Base-by-base conservation (phyloP, 2,113 vertebrate species). In the Campylorhamphus procurvoides region DNA sequence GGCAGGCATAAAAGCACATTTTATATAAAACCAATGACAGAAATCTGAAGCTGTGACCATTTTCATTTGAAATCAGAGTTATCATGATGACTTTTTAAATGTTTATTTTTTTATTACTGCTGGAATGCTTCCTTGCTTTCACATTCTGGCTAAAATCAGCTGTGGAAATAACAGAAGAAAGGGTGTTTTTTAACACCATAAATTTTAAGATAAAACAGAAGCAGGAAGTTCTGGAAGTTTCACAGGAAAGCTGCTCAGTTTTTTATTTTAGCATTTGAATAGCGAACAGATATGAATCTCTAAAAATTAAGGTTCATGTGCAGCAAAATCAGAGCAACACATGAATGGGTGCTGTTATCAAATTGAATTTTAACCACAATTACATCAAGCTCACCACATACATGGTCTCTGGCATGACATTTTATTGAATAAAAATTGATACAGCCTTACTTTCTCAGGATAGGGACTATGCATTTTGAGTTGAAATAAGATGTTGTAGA, bases 151-250 rank as follows among this genome's bases (percentile, higher is more conserved):
- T 72, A 67, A 83, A 81, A 85, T 64, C 35, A 60, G 31, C 75
- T 73, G 40, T 71, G 73, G 82, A 93, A 97, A 76, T 37, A 25
- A 93, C 47, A 84, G 40, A 60, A 89, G 31, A 89, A 93, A 97
- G 56, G 39, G 29, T n/a, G 31, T 28, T 46, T 66, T 91, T 82
- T 60, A 84, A 73, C 29, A 85, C 11, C 22, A 44, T 80, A 55
- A 40, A 75, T 67, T 93, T 84, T 55, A 72, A 76, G 87, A 87
- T 82, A 93, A 49, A 74, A 87, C 85, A 93, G 92, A 95, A 97
- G 95, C 91, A 60, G 84, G 92, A 97, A 94, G 60, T 40, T 81
- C 52, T 29, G 73, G 79, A 95, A 89, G 84, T 91, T 68, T 80
- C 66, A 95, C 83, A 91, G 94, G 94, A 96, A 95, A 89, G 24